Base-by-base conservation (phyloP, 2,113 vertebrate genomes). In the Brachypteracias leptosomus region DNA sequence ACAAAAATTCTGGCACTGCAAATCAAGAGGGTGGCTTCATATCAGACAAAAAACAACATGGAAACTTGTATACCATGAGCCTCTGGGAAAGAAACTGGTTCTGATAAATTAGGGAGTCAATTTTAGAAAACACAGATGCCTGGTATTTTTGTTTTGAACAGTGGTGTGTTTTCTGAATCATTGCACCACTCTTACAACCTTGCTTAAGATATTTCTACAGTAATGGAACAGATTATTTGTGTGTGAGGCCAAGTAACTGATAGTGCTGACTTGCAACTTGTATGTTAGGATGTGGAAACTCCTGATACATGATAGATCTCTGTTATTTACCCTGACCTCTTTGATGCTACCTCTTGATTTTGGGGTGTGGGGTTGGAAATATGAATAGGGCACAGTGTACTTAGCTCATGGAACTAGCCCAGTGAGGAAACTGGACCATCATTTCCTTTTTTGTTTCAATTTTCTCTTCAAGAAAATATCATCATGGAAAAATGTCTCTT, bases 101-200 rank as follows among this genome's bases (percentile, higher is more conserved):
- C 63, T 89, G 80, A 38, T 61, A 90, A 88, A 88, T 74, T 70
- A 77, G 65, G 71, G 77, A 90, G 79, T 31, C 22, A 3, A 84
- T 87, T 79, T 86, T 88, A 68, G 67, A 90, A 91, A 90, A 90
- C 82, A 88, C 89, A 95, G 92, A 93, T 85, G 75, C 76, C 61
- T 82, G 61, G 73, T 88, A 88, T 88, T 85, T 95, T 88, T 89
- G 70, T 87, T 84, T 42, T 89, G 75, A 93, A 66, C 28, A 84
- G 78, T 72, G 90, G 72, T 65, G 49, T 83, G 71, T 80, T 90
- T 81, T 87, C 76, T 88, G 79, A 95, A 93, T 91, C 73, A 52
- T 47, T 44, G 81, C 38, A 57, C 85, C 86, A 80, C 74, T 94
- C 78, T 86, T 93, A 62, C 77, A 79, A 33, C 58, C 83, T 83